Conservation (phyloP, 2,113 vertebrate species). For the Phrynocephalus versicolor region DNA sequence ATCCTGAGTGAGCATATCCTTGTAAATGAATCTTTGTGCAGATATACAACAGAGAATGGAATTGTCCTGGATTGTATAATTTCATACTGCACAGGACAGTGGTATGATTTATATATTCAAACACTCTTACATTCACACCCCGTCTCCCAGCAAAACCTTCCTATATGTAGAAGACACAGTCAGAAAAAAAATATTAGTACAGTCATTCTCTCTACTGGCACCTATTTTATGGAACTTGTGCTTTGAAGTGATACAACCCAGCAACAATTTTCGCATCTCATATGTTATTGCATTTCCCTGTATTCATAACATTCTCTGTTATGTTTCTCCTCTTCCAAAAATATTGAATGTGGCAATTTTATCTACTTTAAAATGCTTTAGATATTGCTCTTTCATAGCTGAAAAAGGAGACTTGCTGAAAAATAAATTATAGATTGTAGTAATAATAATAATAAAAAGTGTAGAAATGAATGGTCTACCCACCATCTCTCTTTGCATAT, state of each 20-base stretch:
- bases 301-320: background rate
- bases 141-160: no score
- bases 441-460: background rate
- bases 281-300: background rate
- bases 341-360: background rate
- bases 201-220: background rate
- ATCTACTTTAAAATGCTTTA: background rate
- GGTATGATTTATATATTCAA: no score
- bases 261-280: background rate
- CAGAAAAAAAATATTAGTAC: background rate
- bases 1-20: no score
- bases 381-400: conserved; percentile 2
- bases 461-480: background rate
- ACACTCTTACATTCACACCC: no score
- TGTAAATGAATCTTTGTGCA: no score
- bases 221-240: background rate
- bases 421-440: conserved; percentile 3
- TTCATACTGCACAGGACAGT: no score
- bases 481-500: background rate
- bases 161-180: no score
- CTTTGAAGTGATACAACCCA: background rate
- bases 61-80: no score
- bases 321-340: background rate
- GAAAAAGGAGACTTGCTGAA: background rate
- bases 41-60: no score